Evolutionary conservation across 2,797 vertebrate genomes (phyloP).

Genomic region (Bufotes viridis): DNA sequence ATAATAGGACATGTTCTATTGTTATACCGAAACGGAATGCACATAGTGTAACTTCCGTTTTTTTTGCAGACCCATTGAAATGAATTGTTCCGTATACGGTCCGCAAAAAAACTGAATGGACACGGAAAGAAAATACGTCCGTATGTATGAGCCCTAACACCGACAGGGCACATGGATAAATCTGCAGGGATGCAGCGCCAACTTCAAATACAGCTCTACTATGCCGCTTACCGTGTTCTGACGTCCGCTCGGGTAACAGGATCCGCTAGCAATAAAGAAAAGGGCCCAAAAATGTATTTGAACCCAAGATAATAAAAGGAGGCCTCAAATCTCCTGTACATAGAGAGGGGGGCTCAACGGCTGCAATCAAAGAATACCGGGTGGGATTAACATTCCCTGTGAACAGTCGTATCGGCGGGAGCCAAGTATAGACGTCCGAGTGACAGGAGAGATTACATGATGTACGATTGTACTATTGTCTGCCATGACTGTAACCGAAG

Average conservation of each 20-base stretch:
- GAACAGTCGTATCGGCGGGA: neutral
- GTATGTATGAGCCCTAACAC: neutral
- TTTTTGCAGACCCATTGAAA: no score
- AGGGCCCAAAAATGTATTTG: neutral
- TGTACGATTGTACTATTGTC: neutral
- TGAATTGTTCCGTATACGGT: no score
- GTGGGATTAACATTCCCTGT: slow-evolving; percentile 37
- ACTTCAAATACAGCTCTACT: neutral
- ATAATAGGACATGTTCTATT: no score
- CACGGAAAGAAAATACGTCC: no score
- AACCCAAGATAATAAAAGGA: neutral
- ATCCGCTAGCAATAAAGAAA: neutral
- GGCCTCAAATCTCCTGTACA: neutral
- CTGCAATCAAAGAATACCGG: slow-evolving; percentile 8
- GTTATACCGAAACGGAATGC: no score
- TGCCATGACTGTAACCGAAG: neutral
- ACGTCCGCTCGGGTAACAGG: neutral
- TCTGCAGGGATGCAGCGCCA: neutral
- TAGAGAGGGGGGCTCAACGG: neutral
- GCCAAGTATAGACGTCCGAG: slow-evolving; percentile 5
- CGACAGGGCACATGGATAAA: neutral
- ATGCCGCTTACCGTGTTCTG: neutral
- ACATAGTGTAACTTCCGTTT: no score
- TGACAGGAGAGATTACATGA: neutral
- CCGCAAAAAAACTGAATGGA: no score